Conservation (phyloP, 2,888 invertebrate species). For the Drosophila recens region DNA sequence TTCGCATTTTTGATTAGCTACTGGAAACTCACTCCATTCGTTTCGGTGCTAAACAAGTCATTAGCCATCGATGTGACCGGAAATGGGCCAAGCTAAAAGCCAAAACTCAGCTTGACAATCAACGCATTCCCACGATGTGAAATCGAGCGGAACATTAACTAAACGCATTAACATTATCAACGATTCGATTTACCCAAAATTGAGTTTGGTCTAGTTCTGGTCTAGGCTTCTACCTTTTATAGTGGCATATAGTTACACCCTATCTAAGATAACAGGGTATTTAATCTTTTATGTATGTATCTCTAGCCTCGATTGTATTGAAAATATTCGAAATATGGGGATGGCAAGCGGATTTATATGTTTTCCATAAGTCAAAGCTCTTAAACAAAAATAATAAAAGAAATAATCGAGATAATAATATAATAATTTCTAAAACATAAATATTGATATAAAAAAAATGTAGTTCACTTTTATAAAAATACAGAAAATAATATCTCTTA, state of each 20-base stretch:
- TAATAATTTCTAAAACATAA: too few species aligned
- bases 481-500: too few species aligned
- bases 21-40: conserved; percentile 11
- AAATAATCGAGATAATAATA: too few species aligned
- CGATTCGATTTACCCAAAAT: conserved; percentile 10
- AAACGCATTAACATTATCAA: conserved; percentile 21
- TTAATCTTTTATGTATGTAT: background rate
- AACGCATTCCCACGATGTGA: conserved; percentile 44
- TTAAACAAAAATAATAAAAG: too few species aligned
- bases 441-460: too few species aligned
- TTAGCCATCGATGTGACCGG: conserved; percentile 55
- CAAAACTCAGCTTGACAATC: conserved; percentile 12
- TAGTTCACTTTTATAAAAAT: too few species aligned
- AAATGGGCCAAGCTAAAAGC: conserved; percentile 35
- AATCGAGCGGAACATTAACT: conserved; percentile 47
- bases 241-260: background rate
- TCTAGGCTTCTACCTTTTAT: background rate
- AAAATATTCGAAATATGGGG: too few species aligned
- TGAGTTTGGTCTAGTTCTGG: conserved; percentile 1
- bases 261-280: background rate
- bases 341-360: too few species aligned
- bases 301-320: background rate
- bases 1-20: conserved; percentile 41
- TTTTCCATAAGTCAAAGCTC: too few species aligned
- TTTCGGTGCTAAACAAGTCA: conserved; percentile 53